Evolutionary conservation across 2,888 invertebrate species (phyloP).

Genomic region (Cataglyphis livida): DNA sequence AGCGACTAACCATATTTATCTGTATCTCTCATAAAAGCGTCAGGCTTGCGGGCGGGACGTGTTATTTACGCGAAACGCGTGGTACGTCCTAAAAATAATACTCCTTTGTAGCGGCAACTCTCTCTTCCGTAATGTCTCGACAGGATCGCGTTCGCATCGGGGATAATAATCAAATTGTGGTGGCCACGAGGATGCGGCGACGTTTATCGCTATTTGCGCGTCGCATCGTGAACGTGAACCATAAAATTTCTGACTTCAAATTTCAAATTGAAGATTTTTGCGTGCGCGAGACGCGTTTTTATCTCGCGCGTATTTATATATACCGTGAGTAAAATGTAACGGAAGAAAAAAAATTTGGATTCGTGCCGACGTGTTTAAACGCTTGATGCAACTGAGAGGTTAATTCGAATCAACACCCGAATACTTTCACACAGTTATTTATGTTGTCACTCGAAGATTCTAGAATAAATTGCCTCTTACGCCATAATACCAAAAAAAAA

Average conservation of each 20-base stretch:
- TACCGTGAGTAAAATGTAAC: neutral
- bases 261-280: neutral
- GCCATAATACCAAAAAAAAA: neutral
- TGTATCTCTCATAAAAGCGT: conserved; percentile 60
- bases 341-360: no score
- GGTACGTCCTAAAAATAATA: conserved; percentile 71
- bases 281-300: neutral
- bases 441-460: neutral
- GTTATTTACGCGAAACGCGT: conserved; percentile 69
- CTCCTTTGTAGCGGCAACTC: conserved; percentile 39
- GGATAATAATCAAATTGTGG: neutral
- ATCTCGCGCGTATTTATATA: neutral
- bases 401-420: neutral
- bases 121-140: neutral
- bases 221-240: neutral
- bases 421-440: neutral
- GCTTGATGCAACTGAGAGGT: neutral
- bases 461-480: neutral
- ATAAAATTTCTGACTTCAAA: neutral
- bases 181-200: neutral
- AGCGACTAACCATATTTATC: conserved; percentile 74
- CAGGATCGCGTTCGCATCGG: neutral
- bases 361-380: neutral
- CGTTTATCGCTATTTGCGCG: neutral
- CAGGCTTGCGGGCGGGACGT: conserved; percentile 56